Evolutionary conservation across 2,888 invertebrate species (phyloP).

Genomic region (Priocnemis perturbator): DNA sequence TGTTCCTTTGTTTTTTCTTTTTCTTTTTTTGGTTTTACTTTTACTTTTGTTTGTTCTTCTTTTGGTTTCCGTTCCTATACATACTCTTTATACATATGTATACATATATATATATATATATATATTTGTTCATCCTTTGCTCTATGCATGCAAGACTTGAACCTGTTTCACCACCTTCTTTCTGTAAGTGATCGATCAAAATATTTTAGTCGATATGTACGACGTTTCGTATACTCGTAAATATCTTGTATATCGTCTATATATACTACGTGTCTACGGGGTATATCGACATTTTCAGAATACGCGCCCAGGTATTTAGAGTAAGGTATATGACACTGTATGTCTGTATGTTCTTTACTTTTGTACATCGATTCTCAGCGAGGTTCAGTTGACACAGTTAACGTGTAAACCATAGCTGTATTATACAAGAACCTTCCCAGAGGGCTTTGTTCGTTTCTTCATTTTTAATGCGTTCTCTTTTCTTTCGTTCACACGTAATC

Average conservation of each 20-base stretch:
- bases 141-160: constrained; percentile 49
- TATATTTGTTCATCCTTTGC: no score
- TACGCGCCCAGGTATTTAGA: constrained; percentile 36
- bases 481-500: no score
- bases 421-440: background rate
- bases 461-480: constrained; percentile 2
- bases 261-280: constrained; percentile 22
- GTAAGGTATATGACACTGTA: constrained; percentile 24
- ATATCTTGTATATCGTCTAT: constrained; percentile 25
- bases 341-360: constrained; percentile 36
- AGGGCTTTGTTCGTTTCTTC: constrained; percentile 1
- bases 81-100: constrained; percentile 16
- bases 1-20: constrained; percentile 2
- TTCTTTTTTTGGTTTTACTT: no score
- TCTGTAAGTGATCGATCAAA: constrained; percentile 46
- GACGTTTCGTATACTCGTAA: constrained; percentile 29
- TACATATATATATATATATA: constrained; percentile 30
- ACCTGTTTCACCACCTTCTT: constrained; percentile 40
- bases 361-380: constrained; percentile 21
- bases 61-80: no score
- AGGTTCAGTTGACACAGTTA: background rate
- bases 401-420: background rate
- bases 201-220: constrained; percentile 41
- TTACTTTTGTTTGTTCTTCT: no score
- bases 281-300: constrained; percentile 25